phyloP scores from a whole-genome alignment of 2,888 invertebrate species.

The Temnothorax rugatulus region DNA sequence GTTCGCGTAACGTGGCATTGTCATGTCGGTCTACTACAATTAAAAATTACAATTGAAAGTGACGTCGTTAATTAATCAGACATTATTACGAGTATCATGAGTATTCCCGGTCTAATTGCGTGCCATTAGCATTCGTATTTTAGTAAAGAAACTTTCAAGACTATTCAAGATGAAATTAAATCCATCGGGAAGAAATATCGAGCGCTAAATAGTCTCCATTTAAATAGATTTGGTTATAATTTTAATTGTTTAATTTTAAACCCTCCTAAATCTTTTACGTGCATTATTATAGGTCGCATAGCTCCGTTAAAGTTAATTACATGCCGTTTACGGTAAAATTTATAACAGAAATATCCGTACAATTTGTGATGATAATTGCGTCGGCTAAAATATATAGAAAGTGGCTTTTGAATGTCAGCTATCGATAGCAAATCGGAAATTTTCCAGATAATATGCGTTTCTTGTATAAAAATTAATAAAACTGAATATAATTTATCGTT shows the following conservation, averaged over 20 bases:
- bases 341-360: neutral
- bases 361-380: constrained; percentile 5
- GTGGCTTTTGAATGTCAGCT: neutral
- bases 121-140: neutral
- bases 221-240: constrained; percentile 23
- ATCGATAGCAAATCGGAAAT: neutral
- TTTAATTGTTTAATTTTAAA: constrained; percentile 26
- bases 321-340: neutral
- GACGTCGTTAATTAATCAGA: constrained; percentile 13
- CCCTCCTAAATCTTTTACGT: constrained; percentile 5
- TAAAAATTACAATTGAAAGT: constrained; percentile 27
- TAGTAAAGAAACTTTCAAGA: neutral
- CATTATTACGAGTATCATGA: constrained; percentile 4
- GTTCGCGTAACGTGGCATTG: neutral
- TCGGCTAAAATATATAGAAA: constrained; percentile 8
- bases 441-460: neutral
- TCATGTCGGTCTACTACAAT: neutral
- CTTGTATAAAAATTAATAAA: constrained; percentile 26
- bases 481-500: neutral
- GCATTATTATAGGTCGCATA: neutral
- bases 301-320: constrained; percentile 25
- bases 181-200: neutral
- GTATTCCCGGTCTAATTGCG: constrained; percentile 3
- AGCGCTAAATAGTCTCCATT: neutral
- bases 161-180: neutral